Conservation (phyloP, 1,140 invertebrate species). For the Drosophila orena region DNA sequence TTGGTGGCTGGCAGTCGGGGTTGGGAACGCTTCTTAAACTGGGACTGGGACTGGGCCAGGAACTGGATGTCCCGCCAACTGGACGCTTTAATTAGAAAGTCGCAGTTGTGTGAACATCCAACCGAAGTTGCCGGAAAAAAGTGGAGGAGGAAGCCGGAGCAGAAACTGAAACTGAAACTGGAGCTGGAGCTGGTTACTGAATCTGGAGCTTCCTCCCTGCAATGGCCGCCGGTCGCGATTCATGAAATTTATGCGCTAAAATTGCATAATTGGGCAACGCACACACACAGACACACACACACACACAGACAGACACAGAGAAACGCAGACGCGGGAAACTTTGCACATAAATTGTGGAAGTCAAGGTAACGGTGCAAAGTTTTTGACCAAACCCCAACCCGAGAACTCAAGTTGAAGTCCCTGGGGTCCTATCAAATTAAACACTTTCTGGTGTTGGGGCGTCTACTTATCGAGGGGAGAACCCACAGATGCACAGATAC, state of each 20-base stretch:
- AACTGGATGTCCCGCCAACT: constrained; percentile 57
- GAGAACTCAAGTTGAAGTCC: constrained; percentile 9
- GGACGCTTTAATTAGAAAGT: constrained; percentile 79
- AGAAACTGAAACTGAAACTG: constrained; percentile 8
- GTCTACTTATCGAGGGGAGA: constrained; percentile 50
- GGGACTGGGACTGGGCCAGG: constrained; percentile 20
- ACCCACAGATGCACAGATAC: constrained; percentile 18
- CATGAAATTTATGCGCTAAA: constrained; percentile 79
- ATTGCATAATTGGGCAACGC: constrained; percentile 73
- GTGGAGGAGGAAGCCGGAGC: constrained; percentile 14
- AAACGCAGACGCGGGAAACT: constrained; percentile 43
- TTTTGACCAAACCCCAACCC: constrained; percentile 51
- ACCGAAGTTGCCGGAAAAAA: constrained; percentile 43
- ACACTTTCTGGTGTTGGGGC: constrained; percentile 54
- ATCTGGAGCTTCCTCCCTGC: constrained; percentile 35
- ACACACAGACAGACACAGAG: constrained; percentile 29
- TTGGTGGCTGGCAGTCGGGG: neutral
- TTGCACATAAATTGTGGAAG: constrained; percentile 76
- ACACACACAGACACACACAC: constrained; percentile 33
- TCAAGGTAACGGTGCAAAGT: constrained; percentile 76
- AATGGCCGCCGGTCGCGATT: constrained; percentile 51
- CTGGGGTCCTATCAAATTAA: constrained; percentile 68
- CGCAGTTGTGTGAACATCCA: constrained; percentile 49
- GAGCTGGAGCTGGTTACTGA: constrained; percentile 1
- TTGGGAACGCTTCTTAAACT: neutral